Base-by-base conservation (phyloP, 2,797 vertebrate genomes). In the Synaphobranchus kaupii region DNA sequence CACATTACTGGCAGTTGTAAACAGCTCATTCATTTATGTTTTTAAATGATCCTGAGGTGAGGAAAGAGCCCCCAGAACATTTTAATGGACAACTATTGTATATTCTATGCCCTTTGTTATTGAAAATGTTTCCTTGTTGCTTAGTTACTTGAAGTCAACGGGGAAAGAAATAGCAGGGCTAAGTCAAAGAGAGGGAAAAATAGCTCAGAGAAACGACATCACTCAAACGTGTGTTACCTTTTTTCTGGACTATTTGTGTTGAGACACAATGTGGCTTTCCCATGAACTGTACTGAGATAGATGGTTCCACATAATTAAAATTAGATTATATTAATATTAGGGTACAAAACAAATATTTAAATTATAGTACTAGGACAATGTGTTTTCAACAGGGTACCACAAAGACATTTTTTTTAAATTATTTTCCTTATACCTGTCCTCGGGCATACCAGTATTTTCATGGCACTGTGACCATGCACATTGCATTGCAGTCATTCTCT, bases 71-170 rank as follows among this genome's bases (percentile, higher is more conserved):
- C 31, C 5, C 10, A 73, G 68, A 73, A 34, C 31, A 73, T 73
- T 34, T 34, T 73, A 47, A 48, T 80, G 44, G 25, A 48, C 17
- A 47, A 22, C 76, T 47, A 80, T 39, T 39, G 39, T 39, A 2
- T 47, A 80, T 80, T 48, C 39, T 80, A 80, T 80, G 76, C 76
- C 8, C 76, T 80, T 47, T 80, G 4, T 80, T 47, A 80, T 22
- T 25, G 17, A 80, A 80, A 48, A 25, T 47, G 39, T 31, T 39
- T 76, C 1, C 10, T 76, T 76, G 76, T 80, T 80, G 76, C 76
- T 80, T 80, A 25, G 39, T 80, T 76, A 39, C 71, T 76, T 80
- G 44, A 47, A 80, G 17, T 80, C 4, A 73, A 73, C 4, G 12
- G 31, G 13, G 68, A 73, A 73, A 73, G 68, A 73, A 73, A 73